Evolutionary conservation across 2,797 vertebrate species (phyloP).

Genomic region (Alauda arvensis): DNA sequence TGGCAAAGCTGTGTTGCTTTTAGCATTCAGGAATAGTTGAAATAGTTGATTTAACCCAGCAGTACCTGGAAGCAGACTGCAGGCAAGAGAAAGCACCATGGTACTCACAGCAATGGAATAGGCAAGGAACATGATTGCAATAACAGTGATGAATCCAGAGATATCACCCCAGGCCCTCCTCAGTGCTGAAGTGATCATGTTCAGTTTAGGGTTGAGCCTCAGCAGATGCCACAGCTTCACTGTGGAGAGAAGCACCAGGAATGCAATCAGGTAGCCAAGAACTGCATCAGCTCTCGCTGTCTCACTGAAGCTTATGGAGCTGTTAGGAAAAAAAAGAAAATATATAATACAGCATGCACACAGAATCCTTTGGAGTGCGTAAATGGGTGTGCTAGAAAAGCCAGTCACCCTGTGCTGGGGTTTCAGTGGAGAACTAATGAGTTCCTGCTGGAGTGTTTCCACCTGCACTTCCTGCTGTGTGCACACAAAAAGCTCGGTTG

Average conservation of each 20-base stretch:
- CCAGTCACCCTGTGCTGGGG: not conserved
- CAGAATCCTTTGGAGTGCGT: not conserved
- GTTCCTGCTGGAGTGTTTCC: not conserved
- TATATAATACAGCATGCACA: not conserved
- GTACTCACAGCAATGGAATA: conserved; percentile 88
- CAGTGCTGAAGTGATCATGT: conserved; percentile 91
- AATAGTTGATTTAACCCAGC: not conserved
- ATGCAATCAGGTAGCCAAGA: conserved; percentile 91
- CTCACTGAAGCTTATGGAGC: conserved; percentile 87
- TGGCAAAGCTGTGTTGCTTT: not conserved
- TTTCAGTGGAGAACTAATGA: not conserved
- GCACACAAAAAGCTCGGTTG: not conserved
- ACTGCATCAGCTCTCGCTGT: conserved; percentile 85
- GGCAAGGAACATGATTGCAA: conserved; percentile 89
- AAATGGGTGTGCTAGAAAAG: not conserved
- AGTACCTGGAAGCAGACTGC: not conserved
- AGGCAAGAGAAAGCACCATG: not conserved
- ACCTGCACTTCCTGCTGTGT: not conserved
- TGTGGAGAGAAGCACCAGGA: conserved; percentile 90
- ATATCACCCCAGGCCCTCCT: conserved; percentile 91
- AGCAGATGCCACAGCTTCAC: conserved; percentile 94
- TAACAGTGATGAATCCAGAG: conserved; percentile 88
- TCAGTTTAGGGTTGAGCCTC: conserved; percentile 91
- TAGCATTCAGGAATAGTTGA: not conserved
- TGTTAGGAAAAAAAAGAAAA: conserved; percentile 41